Evolutionary conservation across 2,797 vertebrate species (phyloP).

Genomic region (Tenualosa thibaudeaui): DNA sequence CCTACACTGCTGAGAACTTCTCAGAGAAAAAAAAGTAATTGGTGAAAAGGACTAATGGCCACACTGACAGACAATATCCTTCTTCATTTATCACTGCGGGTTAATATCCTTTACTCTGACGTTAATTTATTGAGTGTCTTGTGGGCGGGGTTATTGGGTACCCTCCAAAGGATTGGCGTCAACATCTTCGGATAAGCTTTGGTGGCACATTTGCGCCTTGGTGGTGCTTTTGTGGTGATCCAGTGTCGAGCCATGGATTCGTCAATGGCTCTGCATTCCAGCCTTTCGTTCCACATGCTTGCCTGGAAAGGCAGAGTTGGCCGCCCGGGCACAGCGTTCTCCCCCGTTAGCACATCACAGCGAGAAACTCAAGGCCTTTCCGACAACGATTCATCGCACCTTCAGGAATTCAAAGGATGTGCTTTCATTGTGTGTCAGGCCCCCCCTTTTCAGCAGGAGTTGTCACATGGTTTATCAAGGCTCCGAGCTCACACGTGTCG

Average conservation of each 20-base stretch:
- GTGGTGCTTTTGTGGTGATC: not conserved
- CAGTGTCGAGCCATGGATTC: not conserved
- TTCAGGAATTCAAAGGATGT: constrained; percentile 23
- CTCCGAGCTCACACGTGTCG: constrained; percentile 49
- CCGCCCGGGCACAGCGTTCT: not conserved
- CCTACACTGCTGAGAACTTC: not conserved
- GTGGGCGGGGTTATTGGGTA: constrained; percentile 42
- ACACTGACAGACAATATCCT: constrained; percentile 66
- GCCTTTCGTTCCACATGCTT: not conserved
- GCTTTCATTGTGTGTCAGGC: constrained; percentile 42
- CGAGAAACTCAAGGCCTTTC: constrained; percentile 6
- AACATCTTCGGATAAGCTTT: constrained; percentile 22
- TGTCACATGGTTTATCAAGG: constrained; percentile 56
- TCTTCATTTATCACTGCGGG: constrained; percentile 74
- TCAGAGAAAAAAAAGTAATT: constrained; percentile 42
- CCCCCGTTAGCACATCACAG: constrained; percentile 2
- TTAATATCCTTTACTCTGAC: constrained; percentile 66
- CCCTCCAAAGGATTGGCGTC: constrained; percentile 41
- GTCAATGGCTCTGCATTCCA: not conserved
- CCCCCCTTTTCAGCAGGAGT: constrained; percentile 44
- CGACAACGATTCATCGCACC: constrained; percentile 19
- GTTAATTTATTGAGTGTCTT: constrained; percentile 69
- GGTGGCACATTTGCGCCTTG: not conserved
- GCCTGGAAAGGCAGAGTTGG: not conserved
- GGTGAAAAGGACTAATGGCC: constrained; percentile 62